Evolutionary conservation across 2,888 invertebrate species (phyloP), one percentile per base, ranked within the genome.

Genomic region (Machimus rusticus): DNA sequence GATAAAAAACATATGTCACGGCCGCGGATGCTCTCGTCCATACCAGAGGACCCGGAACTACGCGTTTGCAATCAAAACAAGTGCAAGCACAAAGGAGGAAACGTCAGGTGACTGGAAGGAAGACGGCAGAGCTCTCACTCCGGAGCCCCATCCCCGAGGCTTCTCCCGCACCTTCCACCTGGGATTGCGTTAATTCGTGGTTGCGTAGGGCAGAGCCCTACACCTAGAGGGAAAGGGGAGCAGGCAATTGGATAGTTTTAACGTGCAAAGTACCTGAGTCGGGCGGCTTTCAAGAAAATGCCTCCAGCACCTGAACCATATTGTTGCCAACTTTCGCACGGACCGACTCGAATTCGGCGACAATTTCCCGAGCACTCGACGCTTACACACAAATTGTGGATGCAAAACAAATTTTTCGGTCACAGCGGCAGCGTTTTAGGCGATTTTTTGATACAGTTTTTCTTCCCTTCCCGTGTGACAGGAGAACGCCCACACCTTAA

Each of bases 401-500:
- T 0, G 8, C 79, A 31, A 28, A 46, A 79, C n/a, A 5, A 51
- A 28, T 79, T 79, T 46, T 16, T 79, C 51, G n/a, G 66, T 23
- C 66, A 66, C 66, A 66, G 12, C 19, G 23, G 66, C 66, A 23
- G 66, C 19, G 66, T 66, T 66, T 66, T 28, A 66, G 66, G 66
- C 66, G 66, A 66, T 66, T 76, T 76, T 76, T 76, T 28, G 39
- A 34, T 31, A 31, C 76, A 76, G 28, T 34, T 34, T 37, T 39
- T 37, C 43, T 37, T 37, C 76, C 34, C 76, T 74, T 74, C 74
- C 34, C 28, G 19, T 23, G 19, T 85, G 85, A 74, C 85, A 85
- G 85, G 23, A 46, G 43, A 85, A 85, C 85, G 85, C 85, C 85
- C 85, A 85, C 85, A 85, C 85, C 74, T 85, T 85, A 74, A 74